phyloP scores from a whole-genome alignment of 2,888 invertebrate genomes.

The Tipula lateralis region DNA sequence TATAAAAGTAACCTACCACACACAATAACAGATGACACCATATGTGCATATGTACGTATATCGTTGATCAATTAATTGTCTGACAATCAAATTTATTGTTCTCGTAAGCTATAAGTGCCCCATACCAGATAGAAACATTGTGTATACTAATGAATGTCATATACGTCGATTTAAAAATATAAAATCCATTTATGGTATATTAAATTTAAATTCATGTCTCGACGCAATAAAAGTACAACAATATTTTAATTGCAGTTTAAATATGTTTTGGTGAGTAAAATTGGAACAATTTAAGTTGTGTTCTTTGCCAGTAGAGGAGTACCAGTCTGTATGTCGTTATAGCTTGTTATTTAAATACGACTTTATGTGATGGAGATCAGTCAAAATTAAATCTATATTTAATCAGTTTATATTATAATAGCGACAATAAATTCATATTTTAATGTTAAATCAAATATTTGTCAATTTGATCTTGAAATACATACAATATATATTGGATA shows the following conservation, averaged over 20 bases:
- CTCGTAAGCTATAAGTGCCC: neutral
- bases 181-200: neutral
- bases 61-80: neutral
- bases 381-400: neutral
- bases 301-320: neutral
- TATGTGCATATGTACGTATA: neutral
- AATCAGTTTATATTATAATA: neutral
- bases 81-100: neutral
- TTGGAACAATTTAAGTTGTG: neutral
- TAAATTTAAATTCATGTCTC: slow-evolving; percentile 1
- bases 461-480: neutral
- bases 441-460: neutral
- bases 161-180: neutral
- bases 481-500: neutral
- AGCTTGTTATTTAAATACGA: too few species aligned
- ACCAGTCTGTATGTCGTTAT: neutral
- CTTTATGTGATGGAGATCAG: neutral
- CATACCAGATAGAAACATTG: neutral
- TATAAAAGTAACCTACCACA: neutral
- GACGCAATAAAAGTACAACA: neutral
- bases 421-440: neutral
- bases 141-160: neutral
- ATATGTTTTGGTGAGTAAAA: neutral
- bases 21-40: neutral
- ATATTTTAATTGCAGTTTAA: neutral